Evolutionary conservation across 92 coral and sea anemone species (phyloP).

Genomic region (Chrysogorgia sp.): DNA sequence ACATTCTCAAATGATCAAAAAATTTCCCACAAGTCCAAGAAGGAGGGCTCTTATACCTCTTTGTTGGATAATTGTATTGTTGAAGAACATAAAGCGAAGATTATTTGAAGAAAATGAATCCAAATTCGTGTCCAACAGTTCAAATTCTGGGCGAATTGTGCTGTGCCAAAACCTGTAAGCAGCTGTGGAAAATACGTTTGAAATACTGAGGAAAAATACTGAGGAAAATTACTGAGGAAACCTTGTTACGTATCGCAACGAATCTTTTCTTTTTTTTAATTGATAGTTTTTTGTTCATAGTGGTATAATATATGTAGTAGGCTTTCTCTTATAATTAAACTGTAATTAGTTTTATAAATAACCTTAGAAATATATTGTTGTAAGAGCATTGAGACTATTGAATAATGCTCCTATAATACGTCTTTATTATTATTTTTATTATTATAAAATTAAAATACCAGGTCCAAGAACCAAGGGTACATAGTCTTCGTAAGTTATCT

Average conservation of each 20-base stretch:
- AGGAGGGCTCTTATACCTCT: slow-evolving; percentile 21
- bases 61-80: slow-evolving; percentile 27
- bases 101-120: slow-evolving; percentile 16
- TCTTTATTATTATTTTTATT: not conserved
- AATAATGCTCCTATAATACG: too few relatives aligned
- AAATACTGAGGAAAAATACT: slow-evolving; percentile 9
- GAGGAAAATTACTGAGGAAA: too few relatives aligned
- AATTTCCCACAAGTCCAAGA: slow-evolving; percentile 37
- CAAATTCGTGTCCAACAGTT: slow-evolving; percentile 10
- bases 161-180: slow-evolving; percentile 42
- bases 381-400: too few relatives aligned
- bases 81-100: slow-evolving; percentile 43
- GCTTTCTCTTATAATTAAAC: too few relatives aligned
- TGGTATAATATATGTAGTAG: too few relatives aligned
- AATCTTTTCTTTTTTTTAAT: too few relatives aligned
- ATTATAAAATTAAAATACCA: not conserved
- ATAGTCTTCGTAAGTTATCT: slow-evolving; percentile 27
- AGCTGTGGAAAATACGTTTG: slow-evolving; percentile 30
- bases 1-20: slow-evolving; percentile 30
- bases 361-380: too few relatives aligned
- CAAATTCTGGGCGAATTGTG: slow-evolving; percentile 32
- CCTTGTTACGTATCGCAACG: too few relatives aligned
- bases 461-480: slow-evolving; percentile 28
- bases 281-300: too few relatives aligned
- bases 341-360: too few relatives aligned